Evolutionary conservation across 2,888 invertebrate genomes (phyloP).

Genomic region (Eledone cirrhosa): DNA sequence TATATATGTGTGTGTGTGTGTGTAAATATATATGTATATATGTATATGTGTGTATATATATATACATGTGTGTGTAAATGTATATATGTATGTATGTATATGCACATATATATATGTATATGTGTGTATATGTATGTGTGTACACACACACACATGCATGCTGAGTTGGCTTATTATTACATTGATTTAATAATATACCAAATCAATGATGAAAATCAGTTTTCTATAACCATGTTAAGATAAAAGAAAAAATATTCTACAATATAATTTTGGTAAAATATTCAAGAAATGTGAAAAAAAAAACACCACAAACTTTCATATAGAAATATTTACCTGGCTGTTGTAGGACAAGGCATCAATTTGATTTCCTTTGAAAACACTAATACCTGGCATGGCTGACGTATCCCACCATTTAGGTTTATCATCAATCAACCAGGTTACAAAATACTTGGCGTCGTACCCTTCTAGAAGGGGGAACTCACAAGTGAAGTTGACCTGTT

Average conservation of each 20-base stretch:
- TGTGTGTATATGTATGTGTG: too few species aligned
- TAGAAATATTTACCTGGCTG: conserved; percentile 34
- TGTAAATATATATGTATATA: too few species aligned
- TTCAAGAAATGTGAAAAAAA: not conserved
- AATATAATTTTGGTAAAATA: too few species aligned
- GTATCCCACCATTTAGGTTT: not conserved
- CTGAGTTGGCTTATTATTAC: too few species aligned
- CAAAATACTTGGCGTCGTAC: conserved; percentile 28
- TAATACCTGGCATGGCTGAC: conserved; percentile 31
- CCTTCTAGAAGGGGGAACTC: conserved; percentile 27
- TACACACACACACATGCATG: too few species aligned
- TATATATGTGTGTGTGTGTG: too few species aligned
- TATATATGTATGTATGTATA: too few species aligned
- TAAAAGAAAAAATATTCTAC: not conserved
- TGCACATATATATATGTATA: too few species aligned
- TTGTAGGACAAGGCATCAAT: conserved; percentile 35
- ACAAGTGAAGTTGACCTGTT: conserved; percentile 28
- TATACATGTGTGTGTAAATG: too few species aligned
- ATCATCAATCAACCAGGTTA: conserved; percentile 26
- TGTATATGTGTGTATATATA: too few species aligned
- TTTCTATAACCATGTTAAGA: not conserved
- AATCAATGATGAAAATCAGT: too few species aligned
- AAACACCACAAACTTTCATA: not conserved
- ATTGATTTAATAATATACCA: too few species aligned
- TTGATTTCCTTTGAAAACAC: conserved; percentile 32